Evolutionary conservation across 1,140 invertebrate genomes (phyloP), one percentile per base, ranked within the genome.

Genomic region (Anoplolepis gracilipes): DNA sequence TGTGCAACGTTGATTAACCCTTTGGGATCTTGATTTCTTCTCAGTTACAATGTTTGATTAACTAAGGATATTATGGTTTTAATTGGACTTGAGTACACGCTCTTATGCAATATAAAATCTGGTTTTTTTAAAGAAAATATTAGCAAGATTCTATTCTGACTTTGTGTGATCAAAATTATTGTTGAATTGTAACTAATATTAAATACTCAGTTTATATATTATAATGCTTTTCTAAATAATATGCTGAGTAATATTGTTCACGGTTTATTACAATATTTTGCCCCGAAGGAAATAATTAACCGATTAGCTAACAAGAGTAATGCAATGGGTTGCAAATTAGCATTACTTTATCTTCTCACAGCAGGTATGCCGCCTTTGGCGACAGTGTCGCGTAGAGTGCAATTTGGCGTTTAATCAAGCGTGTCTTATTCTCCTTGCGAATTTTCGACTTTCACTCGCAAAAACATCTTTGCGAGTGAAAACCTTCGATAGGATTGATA

Each of bases 401-500:
- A 55, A 72, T 59, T 72, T 72, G 53, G 19, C 53, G 53, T 73
- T 30, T 59, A 72, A 19, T 59, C 78, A 57, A 79, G 62, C 77
- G 46, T 55, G 62, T 61, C 28, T 69, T 30, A 53, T n/a, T 25
- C 42, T 13, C 22, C 25, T n/a, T 36, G 78, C 11, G 8, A 61
- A 82, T 82, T 72, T 46, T 57, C 39, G 28, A 88, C 88, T 89
- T 89, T 89, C 88, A 86, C 87, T 36, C 36, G n/a, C 33, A 76
- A 89, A 82, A 78, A 73, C 53, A 1, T 85, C 28, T 30, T 53
- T 25, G 39, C 10, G 49, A 28, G 42, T 76, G 81, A 82, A 88
- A 88, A 64, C 25, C 39, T n/a, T 16, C 53, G 70, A 88, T 88
- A 82, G n/a, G 36, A 46, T 75, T 61, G 64, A 42, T 22, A n/a